Conservation (phyloP, 1,140 invertebrate species). For the Dermatophagoides farinae region DNA sequence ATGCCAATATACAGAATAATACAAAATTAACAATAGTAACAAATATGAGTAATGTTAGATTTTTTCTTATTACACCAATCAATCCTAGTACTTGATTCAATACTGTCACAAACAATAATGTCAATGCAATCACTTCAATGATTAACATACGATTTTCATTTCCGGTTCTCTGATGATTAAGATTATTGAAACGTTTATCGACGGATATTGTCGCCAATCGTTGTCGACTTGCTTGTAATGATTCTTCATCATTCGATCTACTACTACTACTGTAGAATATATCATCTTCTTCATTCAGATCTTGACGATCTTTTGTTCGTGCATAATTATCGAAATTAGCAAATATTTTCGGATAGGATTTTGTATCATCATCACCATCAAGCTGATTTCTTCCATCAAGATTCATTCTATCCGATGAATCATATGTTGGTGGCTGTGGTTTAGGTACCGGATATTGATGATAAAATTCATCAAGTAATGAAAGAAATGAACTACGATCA, state of each 20-base stretch:
- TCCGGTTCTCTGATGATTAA: neutral
- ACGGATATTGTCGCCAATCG: neutral
- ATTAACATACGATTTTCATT: conserved; percentile 5
- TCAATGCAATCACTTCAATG: neutral
- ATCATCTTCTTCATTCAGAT: neutral
- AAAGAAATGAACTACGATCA: conserved; percentile 2
- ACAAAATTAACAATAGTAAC: neutral
- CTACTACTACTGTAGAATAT: conserved; percentile 1
- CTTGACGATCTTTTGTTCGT: neutral
- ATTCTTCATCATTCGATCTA: neutral
- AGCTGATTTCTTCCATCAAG: no score
- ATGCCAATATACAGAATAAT: neutral
- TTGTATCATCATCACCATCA: neutral
- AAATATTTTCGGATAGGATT: conserved; percentile 6
- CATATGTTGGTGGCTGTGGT: neutral
- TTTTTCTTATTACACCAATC: neutral
- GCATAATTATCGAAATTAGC: neutral
- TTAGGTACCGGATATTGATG: neutral
- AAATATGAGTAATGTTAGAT: neutral
- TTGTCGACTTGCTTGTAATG: neutral
- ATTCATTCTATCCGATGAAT: neutral
- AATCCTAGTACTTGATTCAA: neutral
- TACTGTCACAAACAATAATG: neutral
- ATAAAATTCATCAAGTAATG: conserved; percentile 5
- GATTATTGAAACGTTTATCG: no score